A percentile compares a stretch with the other conserved stretches of the same genome.
phyloP scores from a whole-genome alignment of 2,113 vertebrate genomes.

The Aptenodytes forsteri region DNA sequence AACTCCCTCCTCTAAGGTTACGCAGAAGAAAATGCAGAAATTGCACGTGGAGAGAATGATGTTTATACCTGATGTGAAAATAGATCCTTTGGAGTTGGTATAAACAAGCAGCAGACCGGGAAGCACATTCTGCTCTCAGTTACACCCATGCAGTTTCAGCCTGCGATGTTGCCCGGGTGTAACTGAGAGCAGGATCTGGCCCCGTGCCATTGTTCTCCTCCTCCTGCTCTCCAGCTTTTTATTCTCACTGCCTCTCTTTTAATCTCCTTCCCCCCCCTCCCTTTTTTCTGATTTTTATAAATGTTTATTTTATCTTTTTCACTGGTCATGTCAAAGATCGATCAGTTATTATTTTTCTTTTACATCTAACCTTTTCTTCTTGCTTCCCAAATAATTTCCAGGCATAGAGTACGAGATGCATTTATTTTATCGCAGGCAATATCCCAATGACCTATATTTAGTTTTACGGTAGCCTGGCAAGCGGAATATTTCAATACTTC shows the following conservation, averaged over 20 bases:
- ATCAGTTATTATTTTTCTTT: neutral
- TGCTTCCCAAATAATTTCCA: neutral
- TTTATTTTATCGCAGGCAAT: neutral
- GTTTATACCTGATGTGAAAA: neutral
- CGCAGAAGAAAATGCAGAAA: neutral
- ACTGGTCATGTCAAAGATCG: fast-evolving
- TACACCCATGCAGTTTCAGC: neutral
- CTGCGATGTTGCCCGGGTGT: neutral
- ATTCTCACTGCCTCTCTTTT: neutral
- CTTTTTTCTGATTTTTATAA: neutral
- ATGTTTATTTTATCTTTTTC: neutral
- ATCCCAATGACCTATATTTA: constrained; percentile 4
- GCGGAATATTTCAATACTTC: neutral
- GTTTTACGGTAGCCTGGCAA: neutral
- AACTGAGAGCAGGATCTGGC: neutral
- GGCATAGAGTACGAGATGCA: neutral
- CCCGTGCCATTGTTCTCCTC: neutral
- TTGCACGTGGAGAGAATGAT: neutral
- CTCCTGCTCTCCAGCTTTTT: neutral
- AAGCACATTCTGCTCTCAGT: neutral
- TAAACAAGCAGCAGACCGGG: neutral
- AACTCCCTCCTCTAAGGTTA: neutral
- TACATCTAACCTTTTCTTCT: neutral
- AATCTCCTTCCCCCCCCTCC: too few species aligned
- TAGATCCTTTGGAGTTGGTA: neutral